Base-by-base conservation (phyloP, 2,797 vertebrate genomes). In the Sebastes elongatus region DNA sequence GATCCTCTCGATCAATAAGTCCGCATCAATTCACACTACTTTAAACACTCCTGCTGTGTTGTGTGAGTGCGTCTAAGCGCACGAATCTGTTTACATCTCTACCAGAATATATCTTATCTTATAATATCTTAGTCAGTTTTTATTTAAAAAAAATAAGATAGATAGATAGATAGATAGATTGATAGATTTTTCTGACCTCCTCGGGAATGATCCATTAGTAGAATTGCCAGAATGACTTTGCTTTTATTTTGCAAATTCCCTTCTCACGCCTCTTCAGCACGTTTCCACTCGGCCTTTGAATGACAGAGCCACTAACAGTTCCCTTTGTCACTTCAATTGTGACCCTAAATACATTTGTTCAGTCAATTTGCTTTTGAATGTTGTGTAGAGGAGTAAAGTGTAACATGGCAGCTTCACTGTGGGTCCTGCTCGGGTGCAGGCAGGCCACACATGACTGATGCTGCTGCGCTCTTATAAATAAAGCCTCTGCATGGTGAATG, bases 241-340 rank as follows among this genome's bases (percentile, higher is more conserved):
- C 88, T 77, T 89, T 89, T 93, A 75, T 92, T 88, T 91, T 86
- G 87, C 80, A 77, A 90, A 93, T 93, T 80, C 65, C 23, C 83
- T 46, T 74, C 10, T 18, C 78, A 86, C 67, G 82, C 87, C 85
- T 88, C 82, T 83, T 81, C 33, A 87, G 70, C 63, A 5, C 30
- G 32, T 71, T 77, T 83, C 76, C 85, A 81, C 75, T 83, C 74
- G 14, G 66, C 30, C 42, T 23, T 61, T 85, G 32, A 91, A 78
- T 78, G 57, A 60, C 28, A 71, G 27, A 86, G 67, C n/a, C 82
- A 60, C 86, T 92, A 88, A 93, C 92, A 49, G 81, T 61, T 66
- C 38, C 35, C 71, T 92, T 93, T 94, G 92, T 93, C 78, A 10
- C 62, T 71, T 80, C 68, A 64, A 53, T 88, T 53, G 79, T 68